Evolutionary conservation across 2,797 vertebrate species (phyloP).

Genomic region (Acrossocheilus fasciatus): DNA sequence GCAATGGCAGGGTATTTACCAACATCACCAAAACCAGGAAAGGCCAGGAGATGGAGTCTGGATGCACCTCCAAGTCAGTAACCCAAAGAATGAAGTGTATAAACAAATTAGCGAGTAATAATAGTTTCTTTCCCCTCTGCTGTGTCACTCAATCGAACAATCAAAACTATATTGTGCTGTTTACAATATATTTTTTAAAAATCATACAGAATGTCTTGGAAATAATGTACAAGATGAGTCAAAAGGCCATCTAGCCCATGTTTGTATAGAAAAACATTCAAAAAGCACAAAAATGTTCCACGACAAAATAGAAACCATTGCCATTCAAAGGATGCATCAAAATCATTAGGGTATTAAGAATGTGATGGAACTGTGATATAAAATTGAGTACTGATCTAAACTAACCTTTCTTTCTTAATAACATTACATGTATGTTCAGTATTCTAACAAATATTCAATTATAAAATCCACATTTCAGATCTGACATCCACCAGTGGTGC

Average conservation of each 20-base stretch:
- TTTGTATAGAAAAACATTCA: no score
- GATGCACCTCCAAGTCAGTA: neutral
- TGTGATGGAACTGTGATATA: neutral
- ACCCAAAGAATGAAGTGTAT: neutral
- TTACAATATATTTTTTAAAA: no score
- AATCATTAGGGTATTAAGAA: neutral
- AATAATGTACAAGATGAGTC: no score
- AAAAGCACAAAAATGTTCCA: neutral
- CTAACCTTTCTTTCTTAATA: no score
- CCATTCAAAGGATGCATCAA: neutral
- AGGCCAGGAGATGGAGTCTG: neutral
- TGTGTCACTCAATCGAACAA: no score
- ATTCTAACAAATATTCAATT: no score
- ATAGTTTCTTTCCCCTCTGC: neutral
- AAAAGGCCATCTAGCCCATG: no score
- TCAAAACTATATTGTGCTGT: no score
- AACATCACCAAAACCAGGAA: neutral
- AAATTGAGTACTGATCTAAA: no score
- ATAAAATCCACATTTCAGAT: neutral
- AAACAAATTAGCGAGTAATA: neutral
- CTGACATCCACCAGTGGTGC: neutral
- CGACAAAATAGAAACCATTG: neutral
- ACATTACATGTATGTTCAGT: no score
- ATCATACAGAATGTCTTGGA: no score
- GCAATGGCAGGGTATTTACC: no score